Percentiles rank a stretch among this genome's conserved stretches.
phyloP scores from a whole-genome alignment of 2,113 vertebrate species.

The Petroica traversi region DNA sequence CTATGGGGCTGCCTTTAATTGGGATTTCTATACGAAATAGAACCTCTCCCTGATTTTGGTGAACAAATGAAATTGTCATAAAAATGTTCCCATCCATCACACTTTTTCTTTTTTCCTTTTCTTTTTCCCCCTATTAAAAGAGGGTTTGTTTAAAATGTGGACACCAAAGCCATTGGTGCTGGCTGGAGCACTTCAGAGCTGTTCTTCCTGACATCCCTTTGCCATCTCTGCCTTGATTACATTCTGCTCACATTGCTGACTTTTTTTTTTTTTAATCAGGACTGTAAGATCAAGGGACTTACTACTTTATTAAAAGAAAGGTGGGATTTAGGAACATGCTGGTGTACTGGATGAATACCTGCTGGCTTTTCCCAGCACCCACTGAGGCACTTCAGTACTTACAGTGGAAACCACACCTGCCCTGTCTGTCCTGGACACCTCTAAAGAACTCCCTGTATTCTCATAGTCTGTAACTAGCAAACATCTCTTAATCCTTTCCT shows the following conservation, averaged over 20 bases:
- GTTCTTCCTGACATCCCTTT: neutral
- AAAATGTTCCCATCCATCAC: neutral
- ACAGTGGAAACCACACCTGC: neutral
- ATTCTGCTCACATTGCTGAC: neutral
- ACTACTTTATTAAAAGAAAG: neutral
- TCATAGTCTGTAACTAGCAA: neutral
- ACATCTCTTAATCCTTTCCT: neutral
- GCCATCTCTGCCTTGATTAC: neutral
- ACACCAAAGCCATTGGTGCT: neutral
- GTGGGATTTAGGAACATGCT: neutral
- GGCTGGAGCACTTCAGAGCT: neutral
- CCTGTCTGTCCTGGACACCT: neutral
- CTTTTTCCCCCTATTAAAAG: neutral
- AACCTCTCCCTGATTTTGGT: neutral
- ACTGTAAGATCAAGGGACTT: neutral
- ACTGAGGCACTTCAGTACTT: neutral
- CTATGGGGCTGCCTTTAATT: neutral
- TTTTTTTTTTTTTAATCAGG: neutral
- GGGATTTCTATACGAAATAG: neutral
- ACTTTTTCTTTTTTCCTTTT: fast-evolving
- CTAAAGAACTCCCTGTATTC: neutral
- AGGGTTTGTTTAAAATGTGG: neutral
- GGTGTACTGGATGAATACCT: neutral
- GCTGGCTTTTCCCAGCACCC: neutral
- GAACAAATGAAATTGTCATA: neutral